Percentiles rank a stretch among this genome's conserved stretches.
These are phyloP conservation scores for Cromileptes altivelis DNA, from an alignment of 2,113 vertebrate genomes.

Conservation along the genomic window DNA sequence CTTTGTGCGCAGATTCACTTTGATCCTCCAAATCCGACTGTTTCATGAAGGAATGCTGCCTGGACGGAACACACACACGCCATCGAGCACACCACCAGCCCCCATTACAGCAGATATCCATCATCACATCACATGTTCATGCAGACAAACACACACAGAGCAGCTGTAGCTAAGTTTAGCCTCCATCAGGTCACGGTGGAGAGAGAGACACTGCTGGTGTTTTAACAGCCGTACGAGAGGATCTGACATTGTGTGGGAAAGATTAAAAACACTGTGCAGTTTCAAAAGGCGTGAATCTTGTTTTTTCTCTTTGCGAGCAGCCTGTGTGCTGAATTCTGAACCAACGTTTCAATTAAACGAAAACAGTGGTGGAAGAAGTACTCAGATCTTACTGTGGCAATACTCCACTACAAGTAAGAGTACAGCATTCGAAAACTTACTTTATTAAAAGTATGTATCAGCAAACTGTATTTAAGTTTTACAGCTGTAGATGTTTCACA, in stretches of 20 bases:
- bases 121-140: constrained; percentile 62
- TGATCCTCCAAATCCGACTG: constrained; percentile 51
- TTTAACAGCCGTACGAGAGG: constrained; percentile 29
- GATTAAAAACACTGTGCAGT: constrained; percentile 50
- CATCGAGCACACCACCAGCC: background rate
- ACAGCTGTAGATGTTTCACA: too few species aligned
- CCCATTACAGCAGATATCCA: constrained; percentile 42
- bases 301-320: constrained; percentile 16
- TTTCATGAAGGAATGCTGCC: constrained; percentile 24
- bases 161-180: constrained; percentile 82
- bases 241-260: constrained; percentile 48
- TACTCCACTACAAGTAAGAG: too few species aligned
- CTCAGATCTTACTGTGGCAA: too few species aligned
- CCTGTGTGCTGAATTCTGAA: constrained; percentile 24
- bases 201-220: constrained; percentile 43
- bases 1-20: constrained; percentile 24
- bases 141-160: constrained; percentile 46
- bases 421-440: too few species aligned
- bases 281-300: constrained; percentile 17
- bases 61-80: constrained; percentile 5
- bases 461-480: too few species aligned
- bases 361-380: background rate
- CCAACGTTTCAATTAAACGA: constrained; percentile 38
- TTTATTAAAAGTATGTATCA: too few species aligned
- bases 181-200: constrained; percentile 50